phyloP scores from a whole-genome alignment of 92 coral and sea anemone species.

The Zoanthus solanderi region DNA sequence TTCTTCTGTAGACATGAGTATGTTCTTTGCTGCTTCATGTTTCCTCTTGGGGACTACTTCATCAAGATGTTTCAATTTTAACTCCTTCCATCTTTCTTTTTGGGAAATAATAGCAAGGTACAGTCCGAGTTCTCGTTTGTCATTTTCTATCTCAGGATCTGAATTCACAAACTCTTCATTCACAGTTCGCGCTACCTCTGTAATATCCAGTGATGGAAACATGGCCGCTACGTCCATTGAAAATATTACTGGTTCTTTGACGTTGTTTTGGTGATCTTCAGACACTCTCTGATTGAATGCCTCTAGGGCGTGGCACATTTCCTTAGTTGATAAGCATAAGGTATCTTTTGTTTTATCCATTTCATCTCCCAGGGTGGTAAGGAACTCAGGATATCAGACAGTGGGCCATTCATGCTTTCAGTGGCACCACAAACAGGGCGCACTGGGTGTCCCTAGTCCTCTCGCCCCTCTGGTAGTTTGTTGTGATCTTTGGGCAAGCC shows the following conservation, averaged over 20 bases:
- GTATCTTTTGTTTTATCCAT: conserved; percentile 9
- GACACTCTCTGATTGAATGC: conserved; percentile 21
- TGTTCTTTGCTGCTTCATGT: conserved; percentile 33
- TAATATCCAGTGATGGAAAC: conserved; percentile 17
- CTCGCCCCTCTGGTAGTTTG: conserved; percentile 20
- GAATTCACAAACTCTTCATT: neutral
- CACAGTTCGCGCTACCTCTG: conserved; percentile 15
- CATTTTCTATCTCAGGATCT: neutral
- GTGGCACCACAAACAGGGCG: conserved; percentile 26
- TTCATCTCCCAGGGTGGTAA: conserved; percentile 17
- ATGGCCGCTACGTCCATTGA: conserved; percentile 31
- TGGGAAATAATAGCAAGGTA: neutral
- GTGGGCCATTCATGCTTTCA: neutral
- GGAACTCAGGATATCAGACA: conserved; percentile 20
- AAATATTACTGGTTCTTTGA: conserved; percentile 4
- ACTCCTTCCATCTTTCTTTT: conserved; percentile 13
- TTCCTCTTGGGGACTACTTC: conserved; percentile 33
- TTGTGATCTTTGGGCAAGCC: conserved; percentile 19
- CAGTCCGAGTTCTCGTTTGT: neutral
- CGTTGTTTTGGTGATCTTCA: conserved; percentile 8
- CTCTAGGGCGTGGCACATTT: conserved; percentile 24
- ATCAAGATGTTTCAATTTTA: conserved; percentile 2
- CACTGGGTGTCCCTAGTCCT: neutral
- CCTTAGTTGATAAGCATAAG: conserved; percentile 11
- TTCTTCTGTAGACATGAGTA: too few species aligned